A percentile compares a stretch with the other conserved stretches of the same genome.
Conservation (phyloP, 2,888 invertebrate species). For the Habroteleia sp. region DNA sequence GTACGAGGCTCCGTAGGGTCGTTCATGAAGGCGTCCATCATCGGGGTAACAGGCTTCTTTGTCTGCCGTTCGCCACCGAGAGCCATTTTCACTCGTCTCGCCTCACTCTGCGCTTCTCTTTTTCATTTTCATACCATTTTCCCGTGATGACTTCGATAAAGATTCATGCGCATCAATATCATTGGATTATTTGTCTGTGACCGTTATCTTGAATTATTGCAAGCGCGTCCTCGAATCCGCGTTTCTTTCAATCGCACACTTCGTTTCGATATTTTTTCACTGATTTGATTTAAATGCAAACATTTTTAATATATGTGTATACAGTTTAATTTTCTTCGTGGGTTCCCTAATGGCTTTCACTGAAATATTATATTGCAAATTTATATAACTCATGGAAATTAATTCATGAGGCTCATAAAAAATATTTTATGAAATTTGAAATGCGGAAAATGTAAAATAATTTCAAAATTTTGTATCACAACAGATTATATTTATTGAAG, state of each 20-base stretch:
- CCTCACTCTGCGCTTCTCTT: constrained; percentile 64
- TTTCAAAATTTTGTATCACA: too few relatives aligned
- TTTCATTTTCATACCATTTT: constrained; percentile 63
- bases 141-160: constrained; percentile 62
- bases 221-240: constrained; percentile 27
- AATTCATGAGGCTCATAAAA: too few relatives aligned
- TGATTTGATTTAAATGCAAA: not conserved
- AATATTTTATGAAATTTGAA: too few relatives aligned
- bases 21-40: constrained; percentile 82
- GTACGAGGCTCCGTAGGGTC: constrained; percentile 82
- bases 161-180: constrained; percentile 63
- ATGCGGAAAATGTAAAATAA: too few relatives aligned
- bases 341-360: too few relatives aligned
- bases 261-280: constrained; percentile 22
- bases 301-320: too few relatives aligned
- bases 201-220: constrained; percentile 58
- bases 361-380: too few relatives aligned
- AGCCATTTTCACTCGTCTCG: constrained; percentile 71
- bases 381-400: too few relatives aligned
- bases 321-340: too few relatives aligned
- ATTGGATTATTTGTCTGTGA: constrained; percentile 56
- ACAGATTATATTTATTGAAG: too few relatives aligned
- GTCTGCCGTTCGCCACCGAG: constrained; percentile 74
- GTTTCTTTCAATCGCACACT: constrained; percentile 44
- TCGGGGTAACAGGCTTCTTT: constrained; percentile 80